phyloP scores from a whole-genome alignment of 2,113 vertebrate species.

The Elephas maximus region DNA sequence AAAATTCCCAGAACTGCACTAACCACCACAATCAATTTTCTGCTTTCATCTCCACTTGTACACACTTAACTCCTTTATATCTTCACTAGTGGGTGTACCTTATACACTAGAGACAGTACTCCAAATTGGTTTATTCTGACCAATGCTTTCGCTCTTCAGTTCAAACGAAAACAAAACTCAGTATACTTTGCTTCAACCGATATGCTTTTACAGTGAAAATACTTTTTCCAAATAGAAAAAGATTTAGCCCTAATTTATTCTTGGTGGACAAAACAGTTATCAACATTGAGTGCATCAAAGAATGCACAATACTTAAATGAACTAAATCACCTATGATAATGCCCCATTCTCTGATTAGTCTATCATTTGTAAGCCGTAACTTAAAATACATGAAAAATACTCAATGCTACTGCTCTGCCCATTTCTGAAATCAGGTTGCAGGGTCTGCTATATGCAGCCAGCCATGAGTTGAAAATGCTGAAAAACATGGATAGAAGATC shows the following conservation, averaged over 20 bases:
- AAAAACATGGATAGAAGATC: background rate
- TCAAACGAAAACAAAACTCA: conserved; percentile 61
- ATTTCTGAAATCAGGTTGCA: background rate
- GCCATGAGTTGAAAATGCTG: background rate
- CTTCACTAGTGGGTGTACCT: background rate
- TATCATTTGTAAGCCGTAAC: background rate
- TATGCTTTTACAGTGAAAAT: background rate
- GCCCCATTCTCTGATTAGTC: background rate
- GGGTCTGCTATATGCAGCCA: background rate
- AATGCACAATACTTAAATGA: background rate
- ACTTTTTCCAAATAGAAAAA: conserved; percentile 39
- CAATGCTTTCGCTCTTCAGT: background rate
- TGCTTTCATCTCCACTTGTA: background rate
- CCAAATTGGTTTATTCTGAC: conserved; percentile 27
- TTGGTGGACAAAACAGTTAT: background rate
- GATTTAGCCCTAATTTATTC: conserved; percentile 10
- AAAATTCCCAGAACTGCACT: conserved; percentile 80
- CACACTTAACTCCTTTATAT: conserved; percentile 47
- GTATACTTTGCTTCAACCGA: background rate
- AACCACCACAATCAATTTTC: conserved; percentile 69
- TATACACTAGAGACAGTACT: background rate
- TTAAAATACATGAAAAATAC: background rate
- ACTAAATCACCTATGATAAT: background rate
- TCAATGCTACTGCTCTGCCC: background rate
- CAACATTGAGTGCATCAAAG: background rate